Base-by-base conservation (phyloP, 2,797 vertebrate species). In the Rallus crepitans region DNA sequence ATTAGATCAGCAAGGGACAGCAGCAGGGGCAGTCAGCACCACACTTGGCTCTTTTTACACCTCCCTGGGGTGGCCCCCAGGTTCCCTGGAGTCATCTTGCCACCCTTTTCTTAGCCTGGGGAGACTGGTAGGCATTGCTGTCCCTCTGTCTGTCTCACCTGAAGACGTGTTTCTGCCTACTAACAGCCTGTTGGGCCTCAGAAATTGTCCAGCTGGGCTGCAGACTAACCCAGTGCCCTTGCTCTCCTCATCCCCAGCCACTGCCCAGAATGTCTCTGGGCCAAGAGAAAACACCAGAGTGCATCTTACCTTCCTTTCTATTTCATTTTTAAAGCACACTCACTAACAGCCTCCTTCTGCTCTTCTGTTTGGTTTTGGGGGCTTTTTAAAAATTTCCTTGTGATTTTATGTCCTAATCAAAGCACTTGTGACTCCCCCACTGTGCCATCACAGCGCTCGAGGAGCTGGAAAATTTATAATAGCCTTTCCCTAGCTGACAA, bases 321-420 rank as follows among this genome's bases (percentile, higher is more conserved):
- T 17, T 64, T 59, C 9, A 11, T 76, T 87, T 45, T 86, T 25
- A 69, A 90, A 31, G 2, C 31, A 23, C 23, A 15, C 23, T 70
- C 37, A 55, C 15, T 50, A 61, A 78, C 5, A 82, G 24, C 5
- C 0, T 2, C 19, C 24, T 81, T 83, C 31, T 71, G 27, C 6
- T 77, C 72, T 35, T 9, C 3, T 53, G 35, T 50, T 25, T 25
- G n/a, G 13, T 5, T n/a, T 23, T 12, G 42, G 17, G 42, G 42
- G 42, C 42, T 18, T 28, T 70, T 57, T 45, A 12, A 23, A 47
- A 47, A 53, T 56, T 91, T 91, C 48, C 52, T 70, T 87, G 45
- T 0, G 2, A 53, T 79, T 91, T 80, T 79, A 70, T 73, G 18
- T 56, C 53, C 56, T 89, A 80, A 87, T 89, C 87, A 95, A 94